Conservation (phyloP, 2,113 vertebrate species). For the Trogon surrucura region DNA sequence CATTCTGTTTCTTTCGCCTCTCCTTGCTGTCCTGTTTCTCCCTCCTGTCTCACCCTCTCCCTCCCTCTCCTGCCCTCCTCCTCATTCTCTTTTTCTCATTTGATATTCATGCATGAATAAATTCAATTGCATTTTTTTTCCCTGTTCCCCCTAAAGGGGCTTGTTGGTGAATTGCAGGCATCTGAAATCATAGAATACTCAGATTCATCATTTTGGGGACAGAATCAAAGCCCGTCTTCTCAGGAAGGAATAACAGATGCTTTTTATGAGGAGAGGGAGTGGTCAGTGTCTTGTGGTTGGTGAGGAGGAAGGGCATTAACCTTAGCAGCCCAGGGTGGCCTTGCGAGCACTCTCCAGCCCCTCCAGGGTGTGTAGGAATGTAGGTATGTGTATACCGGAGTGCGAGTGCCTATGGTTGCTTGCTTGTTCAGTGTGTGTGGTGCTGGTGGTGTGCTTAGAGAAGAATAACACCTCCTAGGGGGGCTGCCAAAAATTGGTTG, state of each 20-base stretch:
- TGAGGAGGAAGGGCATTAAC: background rate
- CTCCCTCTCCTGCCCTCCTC: conserved; percentile 20
- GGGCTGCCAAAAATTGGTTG: background rate
- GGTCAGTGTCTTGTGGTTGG: background rate
- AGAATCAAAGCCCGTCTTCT: conserved; percentile 28
- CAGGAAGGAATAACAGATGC: background rate
- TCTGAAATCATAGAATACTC: conserved; percentile 59
- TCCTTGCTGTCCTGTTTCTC: background rate
- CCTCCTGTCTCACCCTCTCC: background rate
- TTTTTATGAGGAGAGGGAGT: background rate
- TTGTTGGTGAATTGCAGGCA: conserved; percentile 69
- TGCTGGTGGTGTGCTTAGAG: background rate
- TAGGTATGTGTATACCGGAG: background rate
- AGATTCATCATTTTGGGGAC: conserved; percentile 45
- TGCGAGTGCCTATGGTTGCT: background rate
- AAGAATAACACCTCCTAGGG: background rate
- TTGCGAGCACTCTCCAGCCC: background rate
- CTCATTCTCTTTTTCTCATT: conserved; percentile 58
- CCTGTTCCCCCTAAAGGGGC: conserved; percentile 57
- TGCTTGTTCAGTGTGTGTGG: background rate
- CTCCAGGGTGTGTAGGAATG: background rate
- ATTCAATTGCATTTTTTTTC: conserved; percentile 71
- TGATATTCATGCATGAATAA: conserved; percentile 73
- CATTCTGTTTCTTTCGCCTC: background rate
- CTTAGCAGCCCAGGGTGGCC: background rate